phyloP scores from a whole-genome alignment of 2,113 vertebrate species.

The Chloropsis hardwickii region DNA sequence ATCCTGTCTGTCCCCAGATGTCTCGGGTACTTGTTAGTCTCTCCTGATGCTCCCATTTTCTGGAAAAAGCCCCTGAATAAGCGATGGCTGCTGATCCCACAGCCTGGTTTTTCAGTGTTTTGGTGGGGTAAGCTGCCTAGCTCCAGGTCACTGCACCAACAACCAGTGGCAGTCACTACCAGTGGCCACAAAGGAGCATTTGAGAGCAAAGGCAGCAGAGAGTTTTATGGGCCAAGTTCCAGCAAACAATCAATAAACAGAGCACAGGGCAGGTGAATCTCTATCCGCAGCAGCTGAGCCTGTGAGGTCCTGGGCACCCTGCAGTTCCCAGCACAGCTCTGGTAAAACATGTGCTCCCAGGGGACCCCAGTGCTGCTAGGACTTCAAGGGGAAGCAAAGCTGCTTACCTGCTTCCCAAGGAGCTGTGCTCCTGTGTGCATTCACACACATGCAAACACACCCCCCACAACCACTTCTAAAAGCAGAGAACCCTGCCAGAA shows the following conservation, averaged over 20 bases:
- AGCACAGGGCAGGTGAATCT: not conserved
- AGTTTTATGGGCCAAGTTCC: not conserved
- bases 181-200: not conserved
- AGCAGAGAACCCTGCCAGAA: not conserved
- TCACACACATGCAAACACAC: accelerated
- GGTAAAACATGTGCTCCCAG: accelerated
- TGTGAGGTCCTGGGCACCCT: not conserved
- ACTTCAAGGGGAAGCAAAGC: not conserved
- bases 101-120: not conserved
- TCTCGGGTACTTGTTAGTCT: not conserved
- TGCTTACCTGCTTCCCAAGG: not conserved
- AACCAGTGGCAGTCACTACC: not conserved
- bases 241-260: not conserved
- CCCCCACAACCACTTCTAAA: not conserved
- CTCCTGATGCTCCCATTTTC: not conserved
- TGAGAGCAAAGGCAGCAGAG: not conserved
- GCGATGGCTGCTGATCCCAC: not conserved
- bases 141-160: not conserved
- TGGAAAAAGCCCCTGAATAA: not conserved
- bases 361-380: not conserved
- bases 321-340: not conserved
- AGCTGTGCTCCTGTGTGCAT: not conserved
- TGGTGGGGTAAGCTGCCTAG: not conserved
- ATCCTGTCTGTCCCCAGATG: not conserved
- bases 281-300: not conserved